phyloP scores from a whole-genome alignment of 2,113 vertebrate genomes.

The Oncorhynchus nerka region DNA sequence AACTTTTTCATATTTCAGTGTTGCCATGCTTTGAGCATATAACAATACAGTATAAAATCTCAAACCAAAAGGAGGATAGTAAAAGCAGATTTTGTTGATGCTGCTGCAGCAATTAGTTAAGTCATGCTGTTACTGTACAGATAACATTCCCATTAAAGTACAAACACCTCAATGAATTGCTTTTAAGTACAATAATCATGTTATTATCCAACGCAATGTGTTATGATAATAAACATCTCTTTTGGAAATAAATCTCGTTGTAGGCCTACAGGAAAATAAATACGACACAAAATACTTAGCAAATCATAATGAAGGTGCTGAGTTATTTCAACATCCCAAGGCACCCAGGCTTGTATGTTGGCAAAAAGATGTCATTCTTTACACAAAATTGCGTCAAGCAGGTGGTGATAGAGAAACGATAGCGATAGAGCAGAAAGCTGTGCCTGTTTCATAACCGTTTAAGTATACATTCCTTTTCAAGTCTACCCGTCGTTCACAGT shows the following conservation, averaged over 20 bases:
- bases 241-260: constrained; percentile 44
- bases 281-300: constrained; percentile 56
- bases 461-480: constrained; percentile 47
- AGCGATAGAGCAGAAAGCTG: constrained; percentile 51
- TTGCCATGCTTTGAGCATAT: constrained; percentile 80
- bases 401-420: constrained; percentile 58
- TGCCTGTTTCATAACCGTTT: constrained; percentile 35
- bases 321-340: constrained; percentile 79
- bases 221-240: constrained; percentile 42
- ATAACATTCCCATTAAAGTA: constrained; percentile 70
- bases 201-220: constrained; percentile 34
- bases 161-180: constrained; percentile 63
- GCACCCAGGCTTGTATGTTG: constrained; percentile 83
- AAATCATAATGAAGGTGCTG: constrained; percentile 66
- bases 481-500: constrained; percentile 68
- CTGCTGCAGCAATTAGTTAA: constrained; percentile 72
- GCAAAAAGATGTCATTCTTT: constrained; percentile 72
- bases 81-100: constrained; percentile 73
- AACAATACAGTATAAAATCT: constrained; percentile 80
- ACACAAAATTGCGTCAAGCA: constrained; percentile 67
- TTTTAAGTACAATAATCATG: constrained; percentile 45
- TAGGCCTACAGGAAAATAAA: constrained; percentile 57
- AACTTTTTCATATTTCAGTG: constrained; percentile 71
- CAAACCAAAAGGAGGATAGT: constrained; percentile 66
- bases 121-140: constrained; percentile 80